Evolutionary conservation across 2,113 vertebrate genomes (phyloP).

Genomic region (Chlorodrepanis virens): DNA sequence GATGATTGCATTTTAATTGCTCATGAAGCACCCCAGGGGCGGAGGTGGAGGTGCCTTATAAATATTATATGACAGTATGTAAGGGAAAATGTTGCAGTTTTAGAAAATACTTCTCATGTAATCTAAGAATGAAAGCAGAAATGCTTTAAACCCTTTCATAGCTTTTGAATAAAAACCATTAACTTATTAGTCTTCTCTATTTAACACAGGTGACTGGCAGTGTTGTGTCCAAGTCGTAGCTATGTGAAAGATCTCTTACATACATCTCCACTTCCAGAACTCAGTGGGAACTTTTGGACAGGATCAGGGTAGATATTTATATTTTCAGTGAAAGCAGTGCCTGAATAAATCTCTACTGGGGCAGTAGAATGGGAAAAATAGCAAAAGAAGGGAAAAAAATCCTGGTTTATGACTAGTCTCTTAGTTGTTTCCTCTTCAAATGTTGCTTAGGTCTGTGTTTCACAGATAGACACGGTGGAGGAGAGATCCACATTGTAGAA

Average conservation of each 20-base stretch:
- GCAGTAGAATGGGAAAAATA: not conserved
- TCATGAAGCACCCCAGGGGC: conserved; percentile 10
- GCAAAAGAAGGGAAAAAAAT: not conserved
- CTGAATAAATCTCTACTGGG: not conserved
- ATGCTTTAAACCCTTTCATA: not conserved
- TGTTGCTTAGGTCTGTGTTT: not conserved
- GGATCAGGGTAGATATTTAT: not conserved
- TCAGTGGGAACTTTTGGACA: not conserved
- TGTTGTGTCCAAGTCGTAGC: not conserved
- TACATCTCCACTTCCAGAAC: not conserved
- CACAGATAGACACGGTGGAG: not conserved
- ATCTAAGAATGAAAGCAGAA: not conserved
- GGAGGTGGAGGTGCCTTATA: conserved; percentile 16
- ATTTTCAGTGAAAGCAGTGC: not conserved
- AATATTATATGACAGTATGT: conserved; percentile 21
- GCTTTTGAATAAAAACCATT: not conserved
- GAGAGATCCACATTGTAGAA: not conserved
- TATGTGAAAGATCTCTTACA: not conserved
- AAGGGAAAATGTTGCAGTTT: not conserved
- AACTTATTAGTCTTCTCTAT: not conserved
- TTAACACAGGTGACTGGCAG: not conserved
- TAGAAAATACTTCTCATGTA: not conserved
- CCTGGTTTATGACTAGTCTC: not conserved
- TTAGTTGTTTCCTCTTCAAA: not conserved
- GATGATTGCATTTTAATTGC: conserved; percentile 66